Base-by-base conservation (phyloP, 2,888 invertebrate species). In the Drosophila peninsularis region DNA sequence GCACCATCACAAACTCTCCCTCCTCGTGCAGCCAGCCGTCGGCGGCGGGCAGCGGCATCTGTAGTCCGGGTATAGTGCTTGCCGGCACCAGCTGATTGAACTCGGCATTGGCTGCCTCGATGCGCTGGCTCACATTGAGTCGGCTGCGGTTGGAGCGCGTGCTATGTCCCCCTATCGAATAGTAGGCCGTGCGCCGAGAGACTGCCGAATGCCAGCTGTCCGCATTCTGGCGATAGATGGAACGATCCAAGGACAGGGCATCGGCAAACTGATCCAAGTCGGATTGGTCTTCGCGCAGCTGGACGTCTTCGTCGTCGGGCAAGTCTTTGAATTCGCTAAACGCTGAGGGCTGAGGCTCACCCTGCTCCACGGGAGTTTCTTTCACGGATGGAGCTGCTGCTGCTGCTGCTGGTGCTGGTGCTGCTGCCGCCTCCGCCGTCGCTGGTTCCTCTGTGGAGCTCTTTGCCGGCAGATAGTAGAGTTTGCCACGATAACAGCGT, bases 131-230 rank as follows among this genome's bases (percentile, higher is more conserved):
- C 21, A 90, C 41, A 17, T 84, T 89, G 21, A 78, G 37, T 0
- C 85, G 78, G 49, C 87, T 90, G 27, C 88, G 89, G 67, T 83
- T 89, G 6, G 90, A 91, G n/a, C 90, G 94, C 27, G 96, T 94
- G 70, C 96, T 96, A 85, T 96, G 96, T 84, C 96, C 96, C 4
- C 96, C 94, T 1, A 96, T 94, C 67, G 97, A 97, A 91, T 94
- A 96, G 91, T 96, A 97, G 13, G 96, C 95, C 73, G 96, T 96
- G 71, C 95, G 94, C 54, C 95, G 93, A 0, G 97, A 97, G 55
- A 95, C 95, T 0, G 96, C 96, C 7, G 97, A 97, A 90, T 97
- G 96, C 95, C 96, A 97, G 63, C 97, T 97, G 90, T 97, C 97
- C 30, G 95, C 93, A 67, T 96, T 93, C 19, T 86, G 78, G 11